Base-by-base conservation (phyloP, 1,140 invertebrate genomes). In the Heliconius congener region DNA sequence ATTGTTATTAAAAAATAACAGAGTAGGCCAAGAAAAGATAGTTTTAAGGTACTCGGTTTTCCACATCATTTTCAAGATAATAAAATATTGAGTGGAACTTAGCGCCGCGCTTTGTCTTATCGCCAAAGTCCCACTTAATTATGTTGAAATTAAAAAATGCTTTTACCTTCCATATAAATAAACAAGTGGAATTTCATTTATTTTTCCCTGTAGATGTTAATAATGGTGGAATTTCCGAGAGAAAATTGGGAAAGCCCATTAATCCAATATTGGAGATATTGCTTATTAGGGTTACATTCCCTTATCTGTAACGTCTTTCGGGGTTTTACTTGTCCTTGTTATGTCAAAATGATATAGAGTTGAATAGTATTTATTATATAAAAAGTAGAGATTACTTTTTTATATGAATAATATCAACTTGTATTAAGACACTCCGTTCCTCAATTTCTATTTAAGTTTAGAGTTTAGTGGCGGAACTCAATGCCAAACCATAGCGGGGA, bases 241-340 rank as follows among this genome's bases (percentile, higher is more conserved):
- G 60, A 66, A 66, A 66, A 66, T 66, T 66, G 60, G n/a, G 27
- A 27, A 66, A 66, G n/a, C n/a, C 60, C 27, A 66, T 66, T 66
- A 66, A 66, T 66, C 60, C 60, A 27, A 66, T 66, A 66, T 66
- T 27, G n/a, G 23, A 27, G 23, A 66, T 66, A 66, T 66, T 66
- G 60, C 60, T 66, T 66, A 66, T 66, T 66, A 66, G 60, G 60
- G 27, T 66, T 30, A 66, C 23, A 66, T 66, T 30, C 23, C 23
- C 9, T 30, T 66, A 66, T 66, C 60, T 66, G 23, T 30, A 66
- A 66, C 60, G 60, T 60, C n/a, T 23, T 23, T 23, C 27, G 60
- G 60, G 60, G 23, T 57, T 57, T 57, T 57, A 8, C 55, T 23
- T 57, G 55, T 66, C 60, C 23, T 66, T 66, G 16, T 66, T 66